A percentile compares a stretch with the other conserved stretches of the same genome.
Evolutionary conservation across 2,113 vertebrate genomes (phyloP).

Genomic region (Syngnathus typhle): DNA sequence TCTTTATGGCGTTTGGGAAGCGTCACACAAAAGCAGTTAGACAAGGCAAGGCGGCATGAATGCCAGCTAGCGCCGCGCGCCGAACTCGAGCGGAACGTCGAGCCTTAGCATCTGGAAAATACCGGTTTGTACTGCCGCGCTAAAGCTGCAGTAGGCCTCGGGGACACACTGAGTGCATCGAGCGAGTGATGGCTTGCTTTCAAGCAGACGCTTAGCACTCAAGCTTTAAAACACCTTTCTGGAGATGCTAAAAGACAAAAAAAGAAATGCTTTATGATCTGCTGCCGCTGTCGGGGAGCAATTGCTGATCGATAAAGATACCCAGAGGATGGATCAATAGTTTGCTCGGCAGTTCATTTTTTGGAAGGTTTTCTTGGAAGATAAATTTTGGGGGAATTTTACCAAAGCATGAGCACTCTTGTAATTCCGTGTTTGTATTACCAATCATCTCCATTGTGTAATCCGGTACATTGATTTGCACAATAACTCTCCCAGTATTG

Average conservation of each 20-base stretch:
- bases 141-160: slow-evolving; percentile 14
- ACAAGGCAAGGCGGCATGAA: slow-evolving; percentile 7
- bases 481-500: neutral
- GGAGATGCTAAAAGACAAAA: slow-evolving; percentile 4
- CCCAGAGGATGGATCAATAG: too few species aligned
- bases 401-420: neutral
- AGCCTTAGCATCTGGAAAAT: slow-evolving; percentile 15
- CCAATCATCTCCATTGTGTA: neutral
- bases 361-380: too few species aligned
- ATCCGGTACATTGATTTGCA: slow-evolving; percentile 13
- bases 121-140: neutral
- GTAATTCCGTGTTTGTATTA: neutral
- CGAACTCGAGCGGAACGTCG: slow-evolving; percentile 10
- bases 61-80: neutral
- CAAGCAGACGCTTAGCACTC: slow-evolving; percentile 28
- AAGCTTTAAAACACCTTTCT: slow-evolving; percentile 6
- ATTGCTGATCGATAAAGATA: slow-evolving; percentile 15
- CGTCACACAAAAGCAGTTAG: slow-evolving; percentile 60
- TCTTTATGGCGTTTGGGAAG: slow-evolving; percentile 61
- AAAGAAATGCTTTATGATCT: slow-evolving; percentile 19
- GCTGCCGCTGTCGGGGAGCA: neutral
- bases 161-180: slow-evolving; percentile 22
- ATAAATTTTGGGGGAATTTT: neutral
- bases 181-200: slow-evolving; percentile 22
- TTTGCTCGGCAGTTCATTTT: too few species aligned